Base-by-base conservation (phyloP, 2,888 invertebrate species). In the Ectobius pallidus region DNA sequence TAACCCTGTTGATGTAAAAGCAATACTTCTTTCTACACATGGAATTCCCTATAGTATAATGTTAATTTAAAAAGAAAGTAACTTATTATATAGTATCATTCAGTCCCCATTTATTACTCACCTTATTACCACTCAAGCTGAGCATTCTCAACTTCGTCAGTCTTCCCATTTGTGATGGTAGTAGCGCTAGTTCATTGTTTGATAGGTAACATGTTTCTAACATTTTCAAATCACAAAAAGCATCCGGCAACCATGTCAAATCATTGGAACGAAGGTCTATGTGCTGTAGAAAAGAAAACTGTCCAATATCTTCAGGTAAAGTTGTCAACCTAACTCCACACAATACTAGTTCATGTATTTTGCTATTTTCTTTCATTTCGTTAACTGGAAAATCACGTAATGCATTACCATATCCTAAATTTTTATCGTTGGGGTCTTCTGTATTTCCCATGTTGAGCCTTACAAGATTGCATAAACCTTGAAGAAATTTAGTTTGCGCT, bases 221-320 rank as follows among this genome's bases (percentile, higher is more conserved):
- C 1, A n/a, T 11, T 6, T 30, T 3, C n/a, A 58, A 25, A 6
- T n/a, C 18, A 2, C 22, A 58, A 16, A 58, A 58, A n/a, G 58
- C 0, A n/a, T 58, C 32, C 7, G 58, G 58, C 30, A 58, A 25
- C 58, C 58, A 58, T 1, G 1, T 30, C 14, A 58, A 30, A 4
- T 58, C 4, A 58, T 58, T 58, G 14, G 30, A 58, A 32, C 22
- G 27, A 14, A 58, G 32, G 9, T 58, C 58, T 25, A 58, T 25
- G 9, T 58, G 9, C 27, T 58, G 58, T 30, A 58, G n/a, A 2
- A 1, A 2, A 32, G 2, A 25, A 14, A 58, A 30, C 30, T 58
- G 27, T 22, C 27, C 46, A 30, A 68, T 30, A 25, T 68, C 67
- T n/a, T 68, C 67, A 3, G 46, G 49, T 30, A 68, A 16, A 49